Evolutionary conservation across 2,888 invertebrate genomes (phyloP), one percentile per base, ranked within the genome.

Genomic region (Endomychus coccineus): DNA sequence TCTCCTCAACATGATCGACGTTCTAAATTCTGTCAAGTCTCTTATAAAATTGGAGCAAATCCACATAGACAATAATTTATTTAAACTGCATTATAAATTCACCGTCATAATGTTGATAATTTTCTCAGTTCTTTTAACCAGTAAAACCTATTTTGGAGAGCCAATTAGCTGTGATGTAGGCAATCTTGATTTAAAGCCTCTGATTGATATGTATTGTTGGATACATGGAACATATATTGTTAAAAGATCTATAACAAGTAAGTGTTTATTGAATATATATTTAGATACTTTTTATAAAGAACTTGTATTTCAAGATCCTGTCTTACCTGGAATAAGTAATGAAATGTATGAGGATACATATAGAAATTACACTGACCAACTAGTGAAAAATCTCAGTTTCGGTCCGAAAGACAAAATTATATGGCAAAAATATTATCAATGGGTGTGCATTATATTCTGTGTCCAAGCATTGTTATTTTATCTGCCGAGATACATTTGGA

Each of bases 61-160:
- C 34, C 75, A 75, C 51, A 83, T 78, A n/a, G 85, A 86, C 56
- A 84, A 84, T 59, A 75, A 76, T 51, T 71, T 83, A 4, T 86
- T 84, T 58, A 76, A 78, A 27, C 68, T 86, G 58, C 85, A 86
- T 61, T 83, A 83, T 56, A 78, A 79, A 58, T 70, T 77, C 19
- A 82, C 85, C 0, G 79, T 81, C 27, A 72, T 81, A 32, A 70
- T 87, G 54, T 65, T 89, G 39, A 66, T 86, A 21, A 73, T 80
- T 13, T 84, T 81, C 62, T 80, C 83, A 1, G 66, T 86, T 50
- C 59, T 88, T 51, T 75, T 89, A 27, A 82, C 84, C 15, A 79
- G 84, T 9, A 83, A 83, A 54, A 85, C 88, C 61, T 87, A 85
- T 65, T 86, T 89, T 51, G 88, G 88, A 1, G 84, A 88, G 50